Conservation (phyloP, 2,797 vertebrate species). For the Champsocephalus gunnari region DNA sequence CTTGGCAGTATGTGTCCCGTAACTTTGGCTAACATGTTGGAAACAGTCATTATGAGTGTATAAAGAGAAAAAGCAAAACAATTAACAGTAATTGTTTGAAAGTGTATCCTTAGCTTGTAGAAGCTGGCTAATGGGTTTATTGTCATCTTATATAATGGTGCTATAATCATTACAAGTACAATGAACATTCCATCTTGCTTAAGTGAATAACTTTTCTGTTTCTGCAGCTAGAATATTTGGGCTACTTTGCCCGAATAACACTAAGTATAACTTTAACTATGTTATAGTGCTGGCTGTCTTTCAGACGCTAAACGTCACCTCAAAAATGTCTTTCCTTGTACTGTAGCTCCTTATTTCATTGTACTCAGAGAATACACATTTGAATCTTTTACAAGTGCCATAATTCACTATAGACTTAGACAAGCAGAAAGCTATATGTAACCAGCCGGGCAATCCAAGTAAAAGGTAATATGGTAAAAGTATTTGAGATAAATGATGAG, state of each 20-base stretch:
- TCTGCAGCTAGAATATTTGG: not conserved
- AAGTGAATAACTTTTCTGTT: too few relatives aligned
- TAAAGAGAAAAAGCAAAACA: not conserved
- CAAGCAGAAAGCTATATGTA: not conserved
- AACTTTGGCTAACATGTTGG: slow-evolving; percentile 41
- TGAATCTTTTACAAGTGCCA: not conserved
- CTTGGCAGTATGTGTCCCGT: slow-evolving; percentile 52
- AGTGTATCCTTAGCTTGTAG: not conserved
- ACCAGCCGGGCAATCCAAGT: not conserved
- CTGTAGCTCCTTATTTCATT: not conserved
- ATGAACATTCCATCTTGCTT: not conserved
- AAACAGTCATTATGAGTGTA: not conserved
- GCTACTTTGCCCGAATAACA: not conserved
- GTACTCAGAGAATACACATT: not conserved
- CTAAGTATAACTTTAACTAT: too few relatives aligned
- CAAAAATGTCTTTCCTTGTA: not conserved
- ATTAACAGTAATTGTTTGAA: not conserved
- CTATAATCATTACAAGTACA: not conserved
- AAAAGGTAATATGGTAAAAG: not conserved
- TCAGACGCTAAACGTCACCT: not conserved
- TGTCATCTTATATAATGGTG: not conserved
- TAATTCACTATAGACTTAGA: not conserved
- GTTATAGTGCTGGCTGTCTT: too few relatives aligned
- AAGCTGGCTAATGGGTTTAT: too few relatives aligned
- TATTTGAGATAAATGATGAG: not conserved